phyloP scores from a whole-genome alignment of 1,140 invertebrate species.

The Aphelenchoides avenae region DNA sequence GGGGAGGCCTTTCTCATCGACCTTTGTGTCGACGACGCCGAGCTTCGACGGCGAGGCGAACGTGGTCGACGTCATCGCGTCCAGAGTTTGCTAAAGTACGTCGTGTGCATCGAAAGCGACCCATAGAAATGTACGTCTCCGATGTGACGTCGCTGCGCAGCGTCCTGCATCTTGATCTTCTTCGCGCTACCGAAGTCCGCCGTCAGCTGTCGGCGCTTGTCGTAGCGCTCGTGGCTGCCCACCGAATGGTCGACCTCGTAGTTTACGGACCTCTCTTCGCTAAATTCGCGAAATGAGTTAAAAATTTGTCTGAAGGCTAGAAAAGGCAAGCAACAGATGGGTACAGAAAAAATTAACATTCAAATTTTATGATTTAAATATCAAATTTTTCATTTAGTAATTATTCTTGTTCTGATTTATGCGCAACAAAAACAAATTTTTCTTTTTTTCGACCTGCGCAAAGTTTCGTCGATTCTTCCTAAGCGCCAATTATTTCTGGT shows the following conservation, averaged over 20 bases:
- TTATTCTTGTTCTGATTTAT: too few species aligned
- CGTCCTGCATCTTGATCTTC: constrained; percentile 11
- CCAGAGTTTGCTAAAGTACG: constrained; percentile 4
- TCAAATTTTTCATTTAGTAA: too few species aligned
- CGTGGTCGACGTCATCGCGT: background rate
- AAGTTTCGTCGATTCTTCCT: too few species aligned
- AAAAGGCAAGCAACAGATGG: background rate
- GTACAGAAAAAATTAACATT: background rate
- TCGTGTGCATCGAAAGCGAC: too few species aligned
- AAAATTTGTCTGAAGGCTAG: constrained; percentile 2
- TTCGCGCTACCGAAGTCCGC: constrained; percentile 9
- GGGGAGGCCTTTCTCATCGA: too few species aligned
- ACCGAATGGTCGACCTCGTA: constrained; percentile 1
- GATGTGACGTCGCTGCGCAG: constrained; percentile 3
- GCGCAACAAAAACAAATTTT: background rate
- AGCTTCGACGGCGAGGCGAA: background rate
- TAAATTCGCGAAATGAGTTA: background rate
- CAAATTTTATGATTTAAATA: too few species aligned
- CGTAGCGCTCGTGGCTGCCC: too few species aligned
- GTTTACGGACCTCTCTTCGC: background rate
- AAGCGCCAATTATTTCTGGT: too few species aligned
- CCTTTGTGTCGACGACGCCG: background rate
- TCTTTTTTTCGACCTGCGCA: too few species aligned
- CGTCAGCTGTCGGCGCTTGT: constrained; percentile 1
- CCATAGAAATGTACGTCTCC: constrained; percentile 10